A percentile compares a stretch with the other conserved stretches of the same genome.
Conservation (phyloP, 2,797 vertebrate genomes). For the Malacoctenus gilli region DNA sequence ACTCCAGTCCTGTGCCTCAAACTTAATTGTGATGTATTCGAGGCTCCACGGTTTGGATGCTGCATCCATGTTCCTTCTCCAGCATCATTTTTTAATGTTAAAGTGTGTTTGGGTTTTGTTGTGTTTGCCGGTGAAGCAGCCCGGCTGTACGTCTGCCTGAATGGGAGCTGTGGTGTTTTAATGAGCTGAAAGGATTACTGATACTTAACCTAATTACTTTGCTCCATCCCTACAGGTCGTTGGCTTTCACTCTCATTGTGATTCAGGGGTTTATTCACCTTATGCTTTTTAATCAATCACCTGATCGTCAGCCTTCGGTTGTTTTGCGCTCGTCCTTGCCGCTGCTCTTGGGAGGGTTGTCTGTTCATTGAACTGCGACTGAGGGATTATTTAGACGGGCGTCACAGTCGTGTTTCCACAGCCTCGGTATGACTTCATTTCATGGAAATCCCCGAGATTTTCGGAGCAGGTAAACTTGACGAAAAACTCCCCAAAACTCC, state of each 20-base stretch:
- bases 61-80: neutral
- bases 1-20: constrained; percentile 2
- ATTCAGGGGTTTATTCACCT: constrained; percentile 59
- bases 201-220: constrained; percentile 86
- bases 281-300: constrained; percentile 65
- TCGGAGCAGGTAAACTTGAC: constrained; percentile 19
- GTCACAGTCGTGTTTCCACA: constrained; percentile 18
- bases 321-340: constrained; percentile 26
- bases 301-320: constrained; percentile 36
- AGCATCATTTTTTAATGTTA: neutral
- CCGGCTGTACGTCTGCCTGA: constrained; percentile 62
- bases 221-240: constrained; percentile 56
- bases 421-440: constrained; percentile 8
- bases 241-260: constrained; percentile 66
- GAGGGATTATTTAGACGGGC: constrained; percentile 1
- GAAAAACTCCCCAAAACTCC: constrained; percentile 13
- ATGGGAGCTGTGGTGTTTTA: constrained; percentile 70
- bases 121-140: constrained; percentile 18
- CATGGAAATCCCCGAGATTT: constrained; percentile 24
- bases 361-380: constrained; percentile 6
- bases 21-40: neutral
- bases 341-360: constrained; percentile 23
- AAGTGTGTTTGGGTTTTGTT: neutral
- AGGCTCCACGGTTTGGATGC: neutral
- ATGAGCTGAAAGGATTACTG: constrained; percentile 79